Percentiles rank a stretch among this genome's conserved stretches.
Conservation (phyloP, 1,140 invertebrate genomes). For the Sesamia nonagrioides region DNA sequence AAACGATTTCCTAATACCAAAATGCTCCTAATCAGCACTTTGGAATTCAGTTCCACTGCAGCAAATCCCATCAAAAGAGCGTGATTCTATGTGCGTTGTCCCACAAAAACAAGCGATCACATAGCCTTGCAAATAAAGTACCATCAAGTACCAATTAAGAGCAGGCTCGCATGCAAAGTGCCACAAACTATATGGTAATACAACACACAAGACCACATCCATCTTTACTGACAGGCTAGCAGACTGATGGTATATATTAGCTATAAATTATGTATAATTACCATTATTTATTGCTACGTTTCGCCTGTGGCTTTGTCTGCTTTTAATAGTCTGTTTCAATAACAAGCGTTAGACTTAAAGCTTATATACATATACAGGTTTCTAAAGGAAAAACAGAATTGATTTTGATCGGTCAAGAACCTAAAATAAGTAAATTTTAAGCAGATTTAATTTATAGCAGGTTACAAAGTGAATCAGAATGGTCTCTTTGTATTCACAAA, state of each 20-base stretch:
- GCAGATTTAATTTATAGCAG: too few species aligned
- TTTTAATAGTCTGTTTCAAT: neutral
- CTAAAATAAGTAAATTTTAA: too few species aligned
- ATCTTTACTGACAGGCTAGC: slow-evolving; percentile 53
- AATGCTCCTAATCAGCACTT: slow-evolving; percentile 8
- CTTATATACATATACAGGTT: neutral
- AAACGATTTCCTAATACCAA: neutral
- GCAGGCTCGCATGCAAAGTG: slow-evolving; percentile 46
- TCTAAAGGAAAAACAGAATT: too few species aligned
- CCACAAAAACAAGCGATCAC: slow-evolving; percentile 1
- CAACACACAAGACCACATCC: slow-evolving; percentile 43
- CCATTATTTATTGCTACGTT: slow-evolving; percentile 35
- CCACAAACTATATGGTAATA: slow-evolving; percentile 54
- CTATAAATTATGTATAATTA: slow-evolving; percentile 58
- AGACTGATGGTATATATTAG: slow-evolving; percentile 61
- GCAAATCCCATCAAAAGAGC: neutral
- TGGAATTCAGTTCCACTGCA: neutral
- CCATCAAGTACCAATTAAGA: slow-evolving; percentile 28
- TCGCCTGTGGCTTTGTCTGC: slow-evolving; percentile 13
- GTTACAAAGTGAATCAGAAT: too few species aligned
- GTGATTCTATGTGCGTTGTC: slow-evolving; percentile 27
- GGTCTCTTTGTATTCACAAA: too few species aligned
- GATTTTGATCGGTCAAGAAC: too few species aligned
- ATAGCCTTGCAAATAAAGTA: slow-evolving; percentile 30
- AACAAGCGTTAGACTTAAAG: neutral